Conservation (phyloP, 2,113 vertebrate species). For the Gallinago media region DNA sequence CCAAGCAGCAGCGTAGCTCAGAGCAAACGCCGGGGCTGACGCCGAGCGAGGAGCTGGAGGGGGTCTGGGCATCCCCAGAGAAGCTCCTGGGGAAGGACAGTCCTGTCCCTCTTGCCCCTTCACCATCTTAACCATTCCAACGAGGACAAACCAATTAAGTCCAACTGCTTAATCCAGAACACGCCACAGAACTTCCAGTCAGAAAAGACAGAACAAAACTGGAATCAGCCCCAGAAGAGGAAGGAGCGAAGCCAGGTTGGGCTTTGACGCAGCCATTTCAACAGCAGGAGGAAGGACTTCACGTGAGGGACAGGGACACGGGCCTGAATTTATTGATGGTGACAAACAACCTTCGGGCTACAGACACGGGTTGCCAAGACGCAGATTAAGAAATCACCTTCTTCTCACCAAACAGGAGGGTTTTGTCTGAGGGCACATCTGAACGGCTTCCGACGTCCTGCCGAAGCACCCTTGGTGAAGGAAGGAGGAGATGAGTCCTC, state of each 20-base stretch:
- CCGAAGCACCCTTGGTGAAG: neutral
- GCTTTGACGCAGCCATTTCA: neutral
- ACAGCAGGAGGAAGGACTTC: neutral
- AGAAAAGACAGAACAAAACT: neutral
- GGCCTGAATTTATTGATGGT: neutral
- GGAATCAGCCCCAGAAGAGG: neutral
- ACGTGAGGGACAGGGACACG: fast-evolving
- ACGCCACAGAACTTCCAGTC: neutral
- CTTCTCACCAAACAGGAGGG: neutral
- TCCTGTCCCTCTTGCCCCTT: neutral
- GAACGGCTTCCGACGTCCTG: neutral
- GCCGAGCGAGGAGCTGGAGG: neutral
- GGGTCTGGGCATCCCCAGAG: neutral
- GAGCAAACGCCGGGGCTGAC: neutral
- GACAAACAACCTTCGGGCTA: neutral
- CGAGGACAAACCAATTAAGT: fast-evolving
- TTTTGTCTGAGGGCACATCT: neutral
- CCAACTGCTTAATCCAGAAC: neutral
- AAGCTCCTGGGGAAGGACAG: neutral
- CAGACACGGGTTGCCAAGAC: neutral
- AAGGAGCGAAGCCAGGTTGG: neutral
- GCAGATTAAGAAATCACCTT: neutral
- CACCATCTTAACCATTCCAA: fast-evolving
- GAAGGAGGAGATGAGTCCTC: neutral
- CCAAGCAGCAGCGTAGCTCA: neutral